Evolutionary conservation across 2,888 invertebrate species (phyloP).

Genomic region (Metopia argyrocephala): DNA sequence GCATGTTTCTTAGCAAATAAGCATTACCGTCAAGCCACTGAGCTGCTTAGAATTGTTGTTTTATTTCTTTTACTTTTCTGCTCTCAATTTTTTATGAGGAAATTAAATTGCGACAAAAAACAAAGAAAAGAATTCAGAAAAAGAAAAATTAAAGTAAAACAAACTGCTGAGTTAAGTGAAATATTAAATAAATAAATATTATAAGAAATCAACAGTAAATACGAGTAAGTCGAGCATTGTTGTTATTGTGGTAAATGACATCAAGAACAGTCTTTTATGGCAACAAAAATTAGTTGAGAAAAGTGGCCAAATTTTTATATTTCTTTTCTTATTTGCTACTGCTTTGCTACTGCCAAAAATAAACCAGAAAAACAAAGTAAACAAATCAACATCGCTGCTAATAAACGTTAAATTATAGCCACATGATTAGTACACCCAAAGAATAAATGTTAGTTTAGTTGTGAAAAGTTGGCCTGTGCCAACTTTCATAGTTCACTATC

Average conservation of each 20-base stretch:
- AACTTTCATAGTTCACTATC: too few relatives aligned
- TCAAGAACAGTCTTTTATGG: not conserved
- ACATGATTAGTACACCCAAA: not conserved
- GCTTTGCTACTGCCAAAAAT: too few relatives aligned
- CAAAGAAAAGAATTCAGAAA: constrained; percentile 9
- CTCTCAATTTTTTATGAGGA: not conserved
- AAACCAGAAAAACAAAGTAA: constrained; percentile 2
- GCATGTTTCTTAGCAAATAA: too few relatives aligned
- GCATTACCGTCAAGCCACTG: not conserved
- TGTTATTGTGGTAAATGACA: not conserved
- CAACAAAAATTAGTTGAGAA: constrained; percentile 5
- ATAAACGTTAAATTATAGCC: constrained; percentile 2
- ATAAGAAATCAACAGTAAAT: not conserved
- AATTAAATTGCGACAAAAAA: not conserved
- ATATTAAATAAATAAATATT: constrained; percentile 44
- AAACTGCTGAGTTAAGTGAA: constrained; percentile 57
- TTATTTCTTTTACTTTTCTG: not conserved
- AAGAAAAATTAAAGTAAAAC: constrained; percentile 9
- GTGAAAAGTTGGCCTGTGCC: too few relatives aligned
- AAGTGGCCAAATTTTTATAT: too few relatives aligned
- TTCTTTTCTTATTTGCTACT: too few relatives aligned
- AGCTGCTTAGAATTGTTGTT: not conserved
- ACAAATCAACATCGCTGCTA: constrained; percentile 13
- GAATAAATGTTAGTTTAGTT: not conserved
- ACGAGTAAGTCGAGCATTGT: not conserved